Evolutionary conservation across 2,113 vertebrate species (phyloP).

Genomic region (Tonatia bakeri): DNA sequence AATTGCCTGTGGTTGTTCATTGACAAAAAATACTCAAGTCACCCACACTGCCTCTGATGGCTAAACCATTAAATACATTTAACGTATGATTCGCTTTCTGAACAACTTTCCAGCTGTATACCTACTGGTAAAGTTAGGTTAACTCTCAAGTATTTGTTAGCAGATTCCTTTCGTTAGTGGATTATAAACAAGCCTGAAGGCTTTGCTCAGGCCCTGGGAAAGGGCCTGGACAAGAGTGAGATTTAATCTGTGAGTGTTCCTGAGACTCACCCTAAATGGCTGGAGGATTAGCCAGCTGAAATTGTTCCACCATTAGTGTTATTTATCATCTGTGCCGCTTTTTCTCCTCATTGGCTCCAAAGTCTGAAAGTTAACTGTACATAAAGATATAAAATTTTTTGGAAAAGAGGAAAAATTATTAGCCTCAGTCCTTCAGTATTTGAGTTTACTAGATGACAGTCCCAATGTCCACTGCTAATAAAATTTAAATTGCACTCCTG

Average conservation of each 20-base stretch:
- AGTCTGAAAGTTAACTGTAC: neutral
- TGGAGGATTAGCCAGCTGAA: conserved; percentile 1
- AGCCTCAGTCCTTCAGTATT: conserved; percentile 7
- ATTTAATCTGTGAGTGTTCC: conserved; percentile 36
- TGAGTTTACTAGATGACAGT: conserved; percentile 32
- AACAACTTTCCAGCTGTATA: conserved; percentile 28
- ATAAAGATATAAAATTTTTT: conserved; percentile 12
- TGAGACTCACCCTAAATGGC: conserved; percentile 6
- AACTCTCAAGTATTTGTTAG: conserved; percentile 44
- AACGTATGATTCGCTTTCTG: conserved; percentile 24
- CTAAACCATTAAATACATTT: conserved; percentile 37
- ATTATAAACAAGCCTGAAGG: conserved; percentile 61
- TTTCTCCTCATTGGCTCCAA: conserved; percentile 43
- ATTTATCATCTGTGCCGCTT: conserved; percentile 37
- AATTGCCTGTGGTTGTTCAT: conserved; percentile 24
- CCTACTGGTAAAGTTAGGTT: conserved; percentile 23
- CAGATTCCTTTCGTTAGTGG: conserved; percentile 26
- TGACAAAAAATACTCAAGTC: neutral
- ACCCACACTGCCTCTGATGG: neutral
- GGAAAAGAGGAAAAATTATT: conserved; percentile 9
- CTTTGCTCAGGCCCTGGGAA: conserved; percentile 31
- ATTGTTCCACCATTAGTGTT: conserved; percentile 26
- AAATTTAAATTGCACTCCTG: neutral
- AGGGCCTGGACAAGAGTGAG: conserved; percentile 9
- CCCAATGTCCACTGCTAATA: conserved; percentile 6